phyloP scores from a whole-genome alignment of 2,888 invertebrate genomes.

The Nomada hirtipes region DNA sequence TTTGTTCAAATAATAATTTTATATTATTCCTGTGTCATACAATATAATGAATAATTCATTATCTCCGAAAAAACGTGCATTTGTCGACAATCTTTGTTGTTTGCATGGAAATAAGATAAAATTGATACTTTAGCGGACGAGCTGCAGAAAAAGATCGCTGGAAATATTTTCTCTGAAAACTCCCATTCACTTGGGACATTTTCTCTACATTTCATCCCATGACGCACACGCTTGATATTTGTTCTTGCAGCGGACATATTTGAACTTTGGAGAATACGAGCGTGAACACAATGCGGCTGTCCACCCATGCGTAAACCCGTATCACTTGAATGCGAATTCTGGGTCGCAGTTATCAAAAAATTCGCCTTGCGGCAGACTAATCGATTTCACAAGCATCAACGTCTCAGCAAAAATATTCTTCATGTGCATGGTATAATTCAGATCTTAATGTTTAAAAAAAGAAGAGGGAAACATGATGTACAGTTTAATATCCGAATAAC shows the following conservation, averaged over 20 bases:
- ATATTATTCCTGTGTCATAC: too few species aligned
- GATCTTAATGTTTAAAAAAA: too few species aligned
- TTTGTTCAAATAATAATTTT: too few species aligned
- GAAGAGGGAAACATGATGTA: too few species aligned
- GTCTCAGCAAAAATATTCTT: background rate
- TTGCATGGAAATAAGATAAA: background rate
- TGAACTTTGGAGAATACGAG: conserved; percentile 47
- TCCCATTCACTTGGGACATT: background rate
- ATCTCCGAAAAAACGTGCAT: too few species aligned
- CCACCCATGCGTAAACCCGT: conserved; percentile 45
- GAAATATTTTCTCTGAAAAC: background rate
- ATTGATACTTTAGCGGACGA: background rate
- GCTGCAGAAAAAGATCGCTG: background rate
- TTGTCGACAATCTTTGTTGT: too few species aligned
- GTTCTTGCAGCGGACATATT: conserved; percentile 41
- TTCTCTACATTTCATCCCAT: background rate
- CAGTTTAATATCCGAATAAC: too few species aligned
- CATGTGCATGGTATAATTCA: too few species aligned
- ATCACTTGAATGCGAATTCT: conserved; percentile 50
- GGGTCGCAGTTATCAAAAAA: conserved; percentile 22
- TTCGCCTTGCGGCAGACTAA: background rate
- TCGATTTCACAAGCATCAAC: background rate
- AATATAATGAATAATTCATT: too few species aligned
- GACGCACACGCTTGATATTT: conserved; percentile 36
- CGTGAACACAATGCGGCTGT: conserved; percentile 49